Conservation (phyloP, 1,140 invertebrate species). For the Spodoptera litura region DNA sequence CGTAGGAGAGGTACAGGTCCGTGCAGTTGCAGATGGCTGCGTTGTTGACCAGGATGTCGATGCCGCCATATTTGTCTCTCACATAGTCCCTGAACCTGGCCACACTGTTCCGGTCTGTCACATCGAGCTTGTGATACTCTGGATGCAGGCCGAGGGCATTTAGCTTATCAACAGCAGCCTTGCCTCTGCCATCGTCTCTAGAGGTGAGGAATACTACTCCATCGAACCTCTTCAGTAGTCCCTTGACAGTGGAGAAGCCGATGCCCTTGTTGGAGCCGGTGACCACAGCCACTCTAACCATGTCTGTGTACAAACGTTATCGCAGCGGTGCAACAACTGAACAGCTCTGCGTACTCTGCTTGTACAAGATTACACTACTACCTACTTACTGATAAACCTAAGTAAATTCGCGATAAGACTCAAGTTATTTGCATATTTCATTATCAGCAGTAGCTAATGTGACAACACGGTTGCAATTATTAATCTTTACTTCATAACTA, state of each 20-base stretch:
- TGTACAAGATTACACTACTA: not conserved
- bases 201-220: conserved; percentile 89
- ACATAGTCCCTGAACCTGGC: conserved; percentile 87
- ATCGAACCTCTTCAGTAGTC: conserved; percentile 87
- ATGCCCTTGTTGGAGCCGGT: conserved; percentile 93
- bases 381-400: not conserved
- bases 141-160: conserved; percentile 84
- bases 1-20: conserved; percentile 80
- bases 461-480: no score
- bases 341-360: not conserved
- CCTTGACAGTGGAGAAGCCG: conserved; percentile 90
- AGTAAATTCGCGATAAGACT: conserved; percentile 17
- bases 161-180: conserved; percentile 86
- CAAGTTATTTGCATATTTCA: not conserved
- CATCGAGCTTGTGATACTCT: conserved; percentile 90
- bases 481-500: no score
- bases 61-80: conserved; percentile 88
- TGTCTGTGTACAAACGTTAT: not conserved
- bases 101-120: conserved; percentile 87
- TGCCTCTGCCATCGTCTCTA: conserved; percentile 86
- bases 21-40: conserved; percentile 90
- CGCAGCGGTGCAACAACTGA: not conserved
- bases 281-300: conserved; percentile 82
- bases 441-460: not conserved
- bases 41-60: conserved; percentile 95